Conservation (phyloP, 2,888 invertebrate species). For the Polydrusus cervinus region DNA sequence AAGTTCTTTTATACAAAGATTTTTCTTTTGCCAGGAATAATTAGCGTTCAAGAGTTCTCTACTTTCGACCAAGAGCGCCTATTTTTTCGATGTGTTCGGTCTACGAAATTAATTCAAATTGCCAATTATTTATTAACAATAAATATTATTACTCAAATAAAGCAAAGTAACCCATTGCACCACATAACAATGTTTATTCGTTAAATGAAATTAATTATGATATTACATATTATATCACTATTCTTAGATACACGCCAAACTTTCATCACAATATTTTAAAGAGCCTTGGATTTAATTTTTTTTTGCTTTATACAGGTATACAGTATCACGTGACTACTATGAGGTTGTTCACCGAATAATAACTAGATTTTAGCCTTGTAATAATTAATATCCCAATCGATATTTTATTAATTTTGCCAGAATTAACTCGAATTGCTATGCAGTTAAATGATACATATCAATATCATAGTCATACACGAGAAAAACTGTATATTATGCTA, state of each 20-base stretch:
- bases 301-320: background rate
- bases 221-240: conserved; percentile 1
- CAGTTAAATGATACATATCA: too few species aligned
- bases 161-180: background rate
- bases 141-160: background rate
- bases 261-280: background rate
- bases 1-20: too few species aligned
- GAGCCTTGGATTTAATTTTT: conserved; percentile 18
- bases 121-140: too few species aligned
- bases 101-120: too few species aligned
- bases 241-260: background rate
- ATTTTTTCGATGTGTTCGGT: too few species aligned
- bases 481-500: too few species aligned
- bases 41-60: too few species aligned
- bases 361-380: conserved; percentile 8
- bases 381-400: conserved; percentile 11
- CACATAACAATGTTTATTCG: background rate
- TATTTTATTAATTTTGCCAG: background rate
- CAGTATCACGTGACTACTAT: background rate
- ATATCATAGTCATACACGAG: background rate
- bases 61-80: too few species aligned
- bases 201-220: background rate
- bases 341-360: conserved; percentile 21
- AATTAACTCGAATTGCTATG: background rate
- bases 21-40: too few species aligned